These are phyloP conservation scores for Heterocephalus glaber DNA, from an alignment of 2,113 vertebrate species.

Conservation along the genomic window DNA sequence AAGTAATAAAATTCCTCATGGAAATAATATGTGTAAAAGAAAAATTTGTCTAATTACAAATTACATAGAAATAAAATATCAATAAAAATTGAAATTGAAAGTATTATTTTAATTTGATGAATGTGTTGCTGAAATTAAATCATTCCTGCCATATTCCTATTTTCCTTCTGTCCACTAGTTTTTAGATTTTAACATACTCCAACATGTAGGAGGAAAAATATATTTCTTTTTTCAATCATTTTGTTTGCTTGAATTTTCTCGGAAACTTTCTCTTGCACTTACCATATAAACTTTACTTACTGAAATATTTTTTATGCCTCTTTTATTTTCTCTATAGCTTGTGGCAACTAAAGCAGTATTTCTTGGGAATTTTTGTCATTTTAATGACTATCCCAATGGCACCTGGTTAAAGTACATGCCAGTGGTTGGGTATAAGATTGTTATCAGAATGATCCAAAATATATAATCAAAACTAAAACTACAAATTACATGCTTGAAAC, in stretches of 20 bases:
- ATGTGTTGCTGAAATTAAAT: background rate
- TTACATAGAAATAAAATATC: background rate
- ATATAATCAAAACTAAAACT: conserved; percentile 18
- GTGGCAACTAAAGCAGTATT: background rate
- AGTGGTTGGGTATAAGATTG: background rate
- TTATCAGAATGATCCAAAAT: background rate
- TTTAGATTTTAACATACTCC: too few species aligned
- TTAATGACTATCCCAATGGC: background rate
- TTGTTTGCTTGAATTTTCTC: background rate
- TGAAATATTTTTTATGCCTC: background rate
- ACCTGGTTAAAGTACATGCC: background rate
- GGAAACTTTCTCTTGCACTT: background rate
- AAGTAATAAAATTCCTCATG: background rate
- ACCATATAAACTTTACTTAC: background rate
- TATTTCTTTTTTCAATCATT: background rate
- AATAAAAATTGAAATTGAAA: background rate
- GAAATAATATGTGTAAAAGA: background rate
- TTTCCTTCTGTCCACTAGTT: background rate
- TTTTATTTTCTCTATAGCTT: background rate
- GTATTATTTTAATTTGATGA: background rate
- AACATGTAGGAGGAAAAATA: background rate
- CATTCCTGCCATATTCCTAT: background rate
- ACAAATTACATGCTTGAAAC: background rate
- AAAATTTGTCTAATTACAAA: background rate
- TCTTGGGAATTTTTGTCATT: background rate